Conservation (phyloP, 2,888 invertebrate genomes). For the Nasonovia ribisnigri region DNA sequence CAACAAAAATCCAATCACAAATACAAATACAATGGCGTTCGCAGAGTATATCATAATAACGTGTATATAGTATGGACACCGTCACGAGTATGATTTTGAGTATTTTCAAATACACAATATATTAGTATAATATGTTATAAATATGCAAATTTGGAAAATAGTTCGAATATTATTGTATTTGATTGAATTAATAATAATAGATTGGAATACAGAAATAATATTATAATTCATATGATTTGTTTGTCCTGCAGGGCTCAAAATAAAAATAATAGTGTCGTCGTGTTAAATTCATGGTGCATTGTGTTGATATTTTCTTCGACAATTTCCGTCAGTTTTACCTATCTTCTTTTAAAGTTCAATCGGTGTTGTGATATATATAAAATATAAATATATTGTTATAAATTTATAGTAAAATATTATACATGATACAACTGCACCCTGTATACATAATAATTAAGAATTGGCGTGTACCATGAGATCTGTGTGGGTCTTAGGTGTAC, state of each 20-base stretch:
- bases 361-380: neutral
- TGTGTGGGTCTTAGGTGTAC: neutral
- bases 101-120: neutral
- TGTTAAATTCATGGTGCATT: neutral
- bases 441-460: neutral
- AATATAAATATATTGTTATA: neutral
- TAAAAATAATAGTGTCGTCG: neutral
- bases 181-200: neutral
- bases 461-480: neutral
- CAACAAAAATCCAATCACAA: neutral
- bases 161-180: neutral
- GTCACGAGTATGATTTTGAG: neutral
- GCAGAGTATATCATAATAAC: neutral
- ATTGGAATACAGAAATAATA: neutral
- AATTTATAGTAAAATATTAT: neutral
- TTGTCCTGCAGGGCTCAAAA: neutral
- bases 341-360: neutral
- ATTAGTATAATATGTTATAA: neutral
- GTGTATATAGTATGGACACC: neutral
- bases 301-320: neutral
- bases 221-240: neutral
- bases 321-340: neutral
- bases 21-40: neutral
- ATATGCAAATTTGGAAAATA: neutral
- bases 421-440: neutral